phyloP scores from a whole-genome alignment of 2,797 vertebrate species.

The Platalea minor region DNA sequence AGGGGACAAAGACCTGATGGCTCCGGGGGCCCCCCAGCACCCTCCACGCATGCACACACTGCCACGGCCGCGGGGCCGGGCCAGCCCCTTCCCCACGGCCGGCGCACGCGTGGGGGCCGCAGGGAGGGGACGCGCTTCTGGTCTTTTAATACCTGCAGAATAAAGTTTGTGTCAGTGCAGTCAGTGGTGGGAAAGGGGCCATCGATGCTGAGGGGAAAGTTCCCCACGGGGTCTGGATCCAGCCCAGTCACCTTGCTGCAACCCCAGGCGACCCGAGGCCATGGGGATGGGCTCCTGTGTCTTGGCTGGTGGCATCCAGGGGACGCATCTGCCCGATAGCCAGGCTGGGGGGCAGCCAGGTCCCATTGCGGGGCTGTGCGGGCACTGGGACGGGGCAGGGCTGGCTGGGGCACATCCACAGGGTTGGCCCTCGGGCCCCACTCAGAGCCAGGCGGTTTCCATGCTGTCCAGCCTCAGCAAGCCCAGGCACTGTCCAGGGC shows the following conservation, averaged over 20 bases:
- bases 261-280: not conserved
- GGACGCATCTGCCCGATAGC: accelerated
- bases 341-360: accelerated
- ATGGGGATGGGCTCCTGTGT: accelerated
- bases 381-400: not conserved
- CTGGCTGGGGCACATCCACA: accelerated
- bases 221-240: not conserved
- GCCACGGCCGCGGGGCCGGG: accelerated
- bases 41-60: not conserved
- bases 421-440: not conserved
- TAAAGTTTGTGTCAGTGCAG: slow-evolving; percentile 77
- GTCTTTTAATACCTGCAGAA: slow-evolving; percentile 72
- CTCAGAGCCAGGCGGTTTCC: not conserved
- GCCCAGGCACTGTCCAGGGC: not conserved
- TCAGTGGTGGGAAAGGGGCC: not conserved
- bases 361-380: accelerated
- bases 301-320: not conserved
- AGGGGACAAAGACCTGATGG: not conserved
- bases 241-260: accelerated
- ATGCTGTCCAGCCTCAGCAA: slow-evolving; percentile 17
- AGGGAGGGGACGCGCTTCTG: not conserved
- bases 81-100: not conserved
- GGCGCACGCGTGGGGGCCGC: accelerated
- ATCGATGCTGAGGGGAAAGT: not conserved
- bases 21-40: not conserved